These are phyloP conservation scores for Desmodus rotundus DNA, from an alignment of 2,113 vertebrate genomes.

Conservation along the genomic window DNA sequence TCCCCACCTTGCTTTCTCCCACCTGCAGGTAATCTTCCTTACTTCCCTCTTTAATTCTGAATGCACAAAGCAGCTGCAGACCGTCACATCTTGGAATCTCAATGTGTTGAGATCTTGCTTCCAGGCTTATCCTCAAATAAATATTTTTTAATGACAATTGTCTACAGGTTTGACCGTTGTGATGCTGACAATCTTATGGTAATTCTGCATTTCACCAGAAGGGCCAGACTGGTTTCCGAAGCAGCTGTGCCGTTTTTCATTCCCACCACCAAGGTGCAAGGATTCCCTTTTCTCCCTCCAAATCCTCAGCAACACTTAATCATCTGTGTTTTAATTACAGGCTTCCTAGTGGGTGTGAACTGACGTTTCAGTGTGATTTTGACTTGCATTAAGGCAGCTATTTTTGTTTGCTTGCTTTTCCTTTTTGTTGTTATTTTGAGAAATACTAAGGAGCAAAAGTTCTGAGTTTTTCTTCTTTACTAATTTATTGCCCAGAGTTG, in stretches of 20 bases:
- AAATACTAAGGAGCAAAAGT: background rate
- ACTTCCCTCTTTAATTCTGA: background rate
- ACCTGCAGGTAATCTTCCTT: background rate
- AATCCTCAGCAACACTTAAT: background rate
- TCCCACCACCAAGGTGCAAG: background rate
- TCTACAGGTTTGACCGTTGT: background rate
- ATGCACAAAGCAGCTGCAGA: background rate
- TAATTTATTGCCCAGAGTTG: background rate
- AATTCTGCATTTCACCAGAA: background rate
- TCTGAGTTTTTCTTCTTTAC: background rate
- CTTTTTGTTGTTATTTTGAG: slow-evolving; percentile 1
- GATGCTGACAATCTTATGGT: no score
- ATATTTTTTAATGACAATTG: background rate
- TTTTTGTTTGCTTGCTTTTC: background rate
- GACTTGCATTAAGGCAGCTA: background rate
- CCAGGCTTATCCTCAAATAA: background rate
- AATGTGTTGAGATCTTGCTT: background rate
- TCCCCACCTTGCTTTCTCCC: background rate
- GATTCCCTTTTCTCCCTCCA: background rate
- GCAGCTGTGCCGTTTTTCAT: background rate
- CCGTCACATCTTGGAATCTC: background rate
- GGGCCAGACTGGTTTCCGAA: background rate
- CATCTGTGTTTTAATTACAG: background rate
- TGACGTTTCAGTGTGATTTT: background rate
- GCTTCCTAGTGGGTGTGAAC: background rate